These are phyloP conservation scores for Odontothrips loti DNA, from an alignment of 2,888 invertebrate genomes.

Conservation along the genomic window DNA sequence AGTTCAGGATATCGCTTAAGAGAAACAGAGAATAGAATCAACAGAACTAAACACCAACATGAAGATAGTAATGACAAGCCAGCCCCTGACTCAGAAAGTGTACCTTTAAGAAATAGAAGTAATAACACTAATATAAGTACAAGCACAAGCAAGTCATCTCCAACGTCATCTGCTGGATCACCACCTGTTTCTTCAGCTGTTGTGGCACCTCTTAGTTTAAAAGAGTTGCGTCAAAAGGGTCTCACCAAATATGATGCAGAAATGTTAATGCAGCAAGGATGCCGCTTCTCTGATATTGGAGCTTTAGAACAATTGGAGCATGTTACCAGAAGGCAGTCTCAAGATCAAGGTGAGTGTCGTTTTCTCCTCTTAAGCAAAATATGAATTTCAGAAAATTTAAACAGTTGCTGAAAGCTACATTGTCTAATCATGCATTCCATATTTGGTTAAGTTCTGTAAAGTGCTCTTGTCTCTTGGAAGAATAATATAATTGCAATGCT, in stretches of 20 bases:
- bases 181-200: constrained; percentile 42
- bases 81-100: not conserved
- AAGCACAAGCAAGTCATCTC: not conserved
- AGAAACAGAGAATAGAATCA: constrained; percentile 91
- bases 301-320: constrained; percentile 29
- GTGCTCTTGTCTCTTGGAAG: no score
- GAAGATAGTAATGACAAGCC: constrained; percentile 44
- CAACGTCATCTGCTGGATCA: not conserved
- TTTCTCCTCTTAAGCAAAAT: not conserved
- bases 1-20: constrained; percentile 77
- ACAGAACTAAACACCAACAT: constrained; percentile 67
- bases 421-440: no score
- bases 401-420: not conserved
- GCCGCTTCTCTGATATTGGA: constrained; percentile 63
- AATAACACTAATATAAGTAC: constrained; percentile 5
- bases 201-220: constrained; percentile 72
- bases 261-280: constrained; percentile 76
- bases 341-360: constrained; percentile 8
- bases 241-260: constrained; percentile 86
- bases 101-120: not conserved
- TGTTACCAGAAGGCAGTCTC: constrained; percentile 2
- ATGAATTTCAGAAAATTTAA: not conserved
- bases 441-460: no score
- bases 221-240: constrained; percentile 77
- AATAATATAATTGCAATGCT: no score